Percentiles rank a stretch among this genome's conserved stretches.
These are phyloP conservation scores for Eriosoma lanigerum DNA, from an alignment of 1,140 invertebrate species.

Conservation along the genomic window DNA sequence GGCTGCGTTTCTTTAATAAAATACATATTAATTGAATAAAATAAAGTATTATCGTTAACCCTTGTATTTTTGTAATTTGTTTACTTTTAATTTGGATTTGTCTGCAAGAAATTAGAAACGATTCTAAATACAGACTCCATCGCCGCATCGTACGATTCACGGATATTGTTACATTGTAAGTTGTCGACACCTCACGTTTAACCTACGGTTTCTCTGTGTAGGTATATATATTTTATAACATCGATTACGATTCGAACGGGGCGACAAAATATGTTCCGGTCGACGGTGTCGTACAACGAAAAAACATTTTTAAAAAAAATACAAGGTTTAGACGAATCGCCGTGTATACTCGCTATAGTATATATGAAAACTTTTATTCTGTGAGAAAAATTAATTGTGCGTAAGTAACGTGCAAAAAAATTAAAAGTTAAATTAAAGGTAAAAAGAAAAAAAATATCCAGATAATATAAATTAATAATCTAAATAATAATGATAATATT, in stretches of 20 bases:
- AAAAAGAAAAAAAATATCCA: background rate
- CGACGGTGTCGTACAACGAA: background rate
- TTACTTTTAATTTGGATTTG: background rate
- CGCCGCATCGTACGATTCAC: background rate
- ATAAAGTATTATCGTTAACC: background rate
- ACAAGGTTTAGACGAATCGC: conserved; percentile 21
- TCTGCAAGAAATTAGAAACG: background rate
- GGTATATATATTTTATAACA: no score
- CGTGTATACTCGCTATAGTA: background rate
- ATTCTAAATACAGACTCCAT: background rate
- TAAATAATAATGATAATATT: no score
- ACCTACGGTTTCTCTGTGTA: no score
- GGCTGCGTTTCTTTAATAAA: background rate
- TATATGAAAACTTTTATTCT: conserved; percentile 2
- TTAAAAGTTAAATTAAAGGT: background rate
- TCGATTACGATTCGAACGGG: background rate
- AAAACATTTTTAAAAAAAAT: no score
- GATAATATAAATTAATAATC: no score
- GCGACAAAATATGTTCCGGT: background rate
- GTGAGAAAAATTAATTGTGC: conserved; percentile 36
- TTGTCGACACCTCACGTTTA: no score
- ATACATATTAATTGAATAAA: conserved; percentile 23
- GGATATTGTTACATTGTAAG: no score
- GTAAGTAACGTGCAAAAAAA: conserved; percentile 37
- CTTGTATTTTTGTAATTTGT: conserved; percentile 13